A percentile compares a stretch with the other conserved stretches of the same genome.
Conservation (phyloP, 2,113 vertebrate species). For the Recurvirostra avosetta region DNA sequence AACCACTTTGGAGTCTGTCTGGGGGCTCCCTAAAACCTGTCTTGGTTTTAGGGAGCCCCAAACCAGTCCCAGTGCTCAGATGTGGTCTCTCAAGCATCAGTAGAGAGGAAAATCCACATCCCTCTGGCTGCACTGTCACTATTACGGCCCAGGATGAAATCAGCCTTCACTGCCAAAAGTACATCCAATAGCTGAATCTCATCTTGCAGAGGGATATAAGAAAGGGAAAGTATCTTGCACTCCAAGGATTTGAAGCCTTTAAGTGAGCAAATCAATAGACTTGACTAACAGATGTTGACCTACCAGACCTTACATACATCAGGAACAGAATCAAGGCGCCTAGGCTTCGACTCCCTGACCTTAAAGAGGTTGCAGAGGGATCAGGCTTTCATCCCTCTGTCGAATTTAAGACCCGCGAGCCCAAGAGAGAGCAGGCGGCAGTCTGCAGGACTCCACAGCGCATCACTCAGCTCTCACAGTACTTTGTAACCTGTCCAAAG, state of each 20-base stretch:
- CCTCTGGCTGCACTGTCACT: background rate
- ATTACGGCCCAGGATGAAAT: background rate
- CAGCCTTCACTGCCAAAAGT: background rate
- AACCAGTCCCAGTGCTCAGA: background rate
- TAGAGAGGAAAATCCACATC: background rate
- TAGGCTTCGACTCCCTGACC: background rate
- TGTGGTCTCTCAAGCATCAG: no score
- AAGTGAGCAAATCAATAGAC: background rate
- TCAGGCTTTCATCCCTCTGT: background rate
- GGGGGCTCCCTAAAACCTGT: background rate
- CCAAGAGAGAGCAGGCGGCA: background rate
- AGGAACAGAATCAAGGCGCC: background rate
- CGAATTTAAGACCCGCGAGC: background rate
- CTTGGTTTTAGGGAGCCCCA: background rate
- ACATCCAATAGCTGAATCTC: background rate
- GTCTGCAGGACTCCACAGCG: background rate
- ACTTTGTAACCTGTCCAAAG: background rate
- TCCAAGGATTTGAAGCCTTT: background rate
- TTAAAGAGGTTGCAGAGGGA: background rate
- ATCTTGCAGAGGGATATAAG: background rate
- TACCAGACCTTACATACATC: rapidly evolving
- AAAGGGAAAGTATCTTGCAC: background rate
- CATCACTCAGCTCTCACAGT: background rate
- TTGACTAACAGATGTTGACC: background rate
- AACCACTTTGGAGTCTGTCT: background rate